Evolutionary conservation across 2,797 vertebrate genomes (phyloP), one percentile per base, ranked within the genome.

Genomic region (Numenius phaeopus): DNA sequence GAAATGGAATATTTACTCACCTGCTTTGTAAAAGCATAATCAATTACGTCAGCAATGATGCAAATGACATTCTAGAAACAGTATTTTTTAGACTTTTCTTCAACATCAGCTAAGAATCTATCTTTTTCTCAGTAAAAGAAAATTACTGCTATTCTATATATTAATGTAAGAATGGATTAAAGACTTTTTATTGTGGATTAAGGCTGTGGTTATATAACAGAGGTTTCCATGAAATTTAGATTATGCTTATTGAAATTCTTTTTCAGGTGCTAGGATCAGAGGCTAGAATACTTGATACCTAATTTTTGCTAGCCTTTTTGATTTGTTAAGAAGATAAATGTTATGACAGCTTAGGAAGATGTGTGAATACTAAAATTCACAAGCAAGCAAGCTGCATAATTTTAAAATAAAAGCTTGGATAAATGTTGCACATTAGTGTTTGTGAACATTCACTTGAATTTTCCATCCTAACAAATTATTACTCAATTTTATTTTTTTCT

Each of bases 261-360:
- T 94, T 87, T 88, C 50, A 86, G 46, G 10, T 90, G 9, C 27
- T 50, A 64, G 39, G 15, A 71, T 80, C 44, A 83, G 54, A 83
- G 22, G 11, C 23, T 86, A 76, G n/a, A 79, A 62, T 29, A 65
- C 66, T 75, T 73, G 54, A 34, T 80, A 65, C 5, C 5, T 30
- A 57, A 39, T 80, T 89, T 93, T 92, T 93, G 15, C 8, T 83
- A 81, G 5, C 3, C 7, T 58, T 91, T 94, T 79, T 86, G 19
- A 54, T 86, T 94, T 85, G 7, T 72, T 88, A 76, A 93, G 79
- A 55, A 72, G 30, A 76, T n/a, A 87, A 93, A 92, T 47, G 9
- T 78, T 86, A 57, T 71, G 52, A 67, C 44, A 94, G 10, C 3
- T 69, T 39, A 22, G 34, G 24, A 85, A 69, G 10, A 81, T 82